Evolutionary conservation across 2,113 vertebrate species (phyloP), one percentile per base, ranked within the genome.

Genomic region (Gnathonemus echidnorhynchus): DNA sequence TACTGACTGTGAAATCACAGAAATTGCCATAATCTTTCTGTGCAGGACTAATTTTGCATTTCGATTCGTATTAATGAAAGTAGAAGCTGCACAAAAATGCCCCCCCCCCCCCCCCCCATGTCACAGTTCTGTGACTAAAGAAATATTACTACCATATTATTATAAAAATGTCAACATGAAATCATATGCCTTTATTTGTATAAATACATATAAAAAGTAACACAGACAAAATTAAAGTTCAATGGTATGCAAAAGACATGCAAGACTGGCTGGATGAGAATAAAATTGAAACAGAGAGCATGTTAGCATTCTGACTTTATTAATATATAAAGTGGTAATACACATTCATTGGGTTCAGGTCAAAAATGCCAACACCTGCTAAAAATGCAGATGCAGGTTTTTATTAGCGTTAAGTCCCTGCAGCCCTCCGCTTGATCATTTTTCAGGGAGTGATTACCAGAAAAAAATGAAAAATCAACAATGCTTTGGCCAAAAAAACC

Each of bases 361-460:
- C 70, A 91, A 85, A 90, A 94, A 93, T 93, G 94, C 93, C 92
- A 93, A 94, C 94, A 92, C 91, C 93, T 91, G 93, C 94, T 94
- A 6, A 93, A 95, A 95, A 94, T 96, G 93, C 93, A 95, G 94
- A 95, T 94, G 92, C 95, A 95, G 88, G 90, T 92, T 93, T 93
- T 93, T 93, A 53, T 56, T 93, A 93, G 94, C 92, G 91, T 91
- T 91, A 90, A 88, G 87, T 91, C 86, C 88, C 45, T 93, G 91
- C 92, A 31, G 88, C 46, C 48, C 94, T 88, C 92, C 91, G 93
- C 94, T 95, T 95, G 94, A 95, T 96, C 95, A 95, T 95, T 95
- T 95, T 95, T 96, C 93, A 95, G 95, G 94, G 93, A 94, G 92
- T 83, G 87, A 92, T 93, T 90, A 91, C 91, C 90, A 91, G 93